Evolutionary conservation across 2,888 invertebrate species (phyloP).

Genomic region (Nysson spinosus): DNA sequence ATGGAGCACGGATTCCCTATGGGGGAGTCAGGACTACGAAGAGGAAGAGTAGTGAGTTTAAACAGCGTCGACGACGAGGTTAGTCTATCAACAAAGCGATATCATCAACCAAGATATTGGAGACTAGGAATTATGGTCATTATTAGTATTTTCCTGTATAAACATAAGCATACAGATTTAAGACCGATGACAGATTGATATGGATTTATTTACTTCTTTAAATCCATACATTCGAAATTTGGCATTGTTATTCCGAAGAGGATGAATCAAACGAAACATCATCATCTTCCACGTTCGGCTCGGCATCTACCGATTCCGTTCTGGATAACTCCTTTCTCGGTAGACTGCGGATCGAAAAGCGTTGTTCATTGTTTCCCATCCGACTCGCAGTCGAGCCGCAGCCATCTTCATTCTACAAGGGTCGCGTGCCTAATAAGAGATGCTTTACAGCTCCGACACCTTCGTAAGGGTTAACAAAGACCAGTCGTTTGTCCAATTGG

Average conservation of each 20-base stretch:
- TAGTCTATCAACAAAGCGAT: slow-evolving; percentile 25
- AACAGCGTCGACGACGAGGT: slow-evolving; percentile 28
- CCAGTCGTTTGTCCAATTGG: slow-evolving; percentile 72
- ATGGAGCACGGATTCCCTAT: slow-evolving; percentile 61
- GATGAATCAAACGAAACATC: background rate
- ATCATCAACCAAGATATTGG: slow-evolving; percentile 9
- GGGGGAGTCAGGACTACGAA: slow-evolving; percentile 29
- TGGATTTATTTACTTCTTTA: too few relatives aligned
- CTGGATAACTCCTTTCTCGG: slow-evolving; percentile 1
- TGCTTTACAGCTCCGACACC: slow-evolving; percentile 38
- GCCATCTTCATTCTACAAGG: slow-evolving; percentile 44
- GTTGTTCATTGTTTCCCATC: slow-evolving; percentile 34
- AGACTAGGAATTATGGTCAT: slow-evolving; percentile 9
- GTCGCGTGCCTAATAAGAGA: slow-evolving; percentile 64
- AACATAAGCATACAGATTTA: too few relatives aligned
- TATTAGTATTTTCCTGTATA: too few relatives aligned
- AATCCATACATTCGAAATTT: too few relatives aligned
- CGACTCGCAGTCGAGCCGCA: slow-evolving; percentile 36
- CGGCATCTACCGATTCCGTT: background rate
- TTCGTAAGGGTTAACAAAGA: slow-evolving; percentile 58
- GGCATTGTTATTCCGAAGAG: background rate
- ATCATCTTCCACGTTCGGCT: background rate
- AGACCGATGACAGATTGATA: too few relatives aligned
- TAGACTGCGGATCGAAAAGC: slow-evolving; percentile 2
- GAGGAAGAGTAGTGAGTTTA: slow-evolving; percentile 27